Evolutionary conservation across 2,797 vertebrate genomes (phyloP).

Genomic region (Philypnodon macrostomus): DNA sequence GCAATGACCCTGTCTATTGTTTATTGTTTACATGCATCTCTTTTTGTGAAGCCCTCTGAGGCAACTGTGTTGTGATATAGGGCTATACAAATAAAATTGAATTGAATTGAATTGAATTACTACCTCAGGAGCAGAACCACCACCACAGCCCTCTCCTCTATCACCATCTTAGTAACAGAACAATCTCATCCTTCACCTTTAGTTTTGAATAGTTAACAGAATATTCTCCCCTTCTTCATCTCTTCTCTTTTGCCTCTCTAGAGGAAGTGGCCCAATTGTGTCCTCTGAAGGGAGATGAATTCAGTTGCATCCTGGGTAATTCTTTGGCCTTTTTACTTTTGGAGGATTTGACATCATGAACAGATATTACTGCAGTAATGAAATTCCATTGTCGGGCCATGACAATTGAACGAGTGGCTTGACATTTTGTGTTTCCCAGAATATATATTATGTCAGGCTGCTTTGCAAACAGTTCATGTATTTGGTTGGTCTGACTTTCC

Average conservation of each 20-base stretch:
- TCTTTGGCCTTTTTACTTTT: conserved; percentile 18
- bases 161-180: too few relatives aligned
- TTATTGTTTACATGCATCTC: too few relatives aligned
- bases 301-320: conserved; percentile 48
- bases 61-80: too few relatives aligned
- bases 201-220: too few relatives aligned
- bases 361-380: conserved; percentile 53
- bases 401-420: conserved; percentile 34
- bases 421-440: conserved; percentile 25
- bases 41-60: too few relatives aligned
- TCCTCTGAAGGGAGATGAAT: conserved; percentile 47
- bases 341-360: conserved; percentile 38
- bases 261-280: conserved; percentile 44
- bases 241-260: conserved; percentile 22
- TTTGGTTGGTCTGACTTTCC: conserved; percentile 2
- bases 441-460: conserved; percentile 13
- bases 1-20: too few relatives aligned
- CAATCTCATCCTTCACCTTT: too few relatives aligned
- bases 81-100: too few relatives aligned
- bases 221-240: too few relatives aligned
- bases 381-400: conserved; percentile 35
- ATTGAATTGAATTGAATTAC: too few relatives aligned
- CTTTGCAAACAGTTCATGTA: conserved; percentile 14
- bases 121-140: too few relatives aligned
- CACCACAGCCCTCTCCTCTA: too few relatives aligned